Percentiles rank a stretch among this genome's conserved stretches.
These are phyloP conservation scores for Antheraea pernyi DNA, from an alignment of 1,140 invertebrate genomes.

Conservation along the genomic window DNA sequence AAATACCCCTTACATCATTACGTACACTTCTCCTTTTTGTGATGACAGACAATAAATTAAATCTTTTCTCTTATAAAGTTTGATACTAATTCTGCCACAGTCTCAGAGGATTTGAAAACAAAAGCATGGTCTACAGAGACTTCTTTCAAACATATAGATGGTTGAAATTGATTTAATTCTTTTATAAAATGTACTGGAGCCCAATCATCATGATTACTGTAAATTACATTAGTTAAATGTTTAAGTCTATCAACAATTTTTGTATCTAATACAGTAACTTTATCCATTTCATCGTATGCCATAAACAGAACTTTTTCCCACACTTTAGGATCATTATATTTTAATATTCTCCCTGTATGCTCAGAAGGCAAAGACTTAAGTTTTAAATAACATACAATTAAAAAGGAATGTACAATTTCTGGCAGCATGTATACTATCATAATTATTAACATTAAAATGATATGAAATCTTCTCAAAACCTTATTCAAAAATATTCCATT, in stretches of 20 bases:
- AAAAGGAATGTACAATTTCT: slow-evolving; percentile 27
- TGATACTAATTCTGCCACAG: slow-evolving; percentile 50
- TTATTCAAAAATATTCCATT: slow-evolving; percentile 59
- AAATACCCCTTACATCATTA: not conserved
- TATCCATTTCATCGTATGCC: slow-evolving; percentile 69
- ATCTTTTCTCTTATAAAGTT: slow-evolving; percentile 38
- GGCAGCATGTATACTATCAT: slow-evolving; percentile 46
- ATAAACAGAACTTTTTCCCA: slow-evolving; percentile 56
- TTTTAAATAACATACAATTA: slow-evolving; percentile 51
- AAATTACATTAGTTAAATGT: slow-evolving; percentile 54
- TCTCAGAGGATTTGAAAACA: slow-evolving; percentile 62
- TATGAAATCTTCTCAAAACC: slow-evolving; percentile 40
- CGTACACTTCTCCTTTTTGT: not conserved
- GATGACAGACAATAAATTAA: not conserved
- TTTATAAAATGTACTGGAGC: slow-evolving; percentile 53
- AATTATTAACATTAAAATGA: slow-evolving; percentile 41
- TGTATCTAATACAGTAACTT: slow-evolving; percentile 44
- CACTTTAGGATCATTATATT: slow-evolving; percentile 46
- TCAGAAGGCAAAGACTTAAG: slow-evolving; percentile 38
- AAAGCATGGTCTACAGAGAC: slow-evolving; percentile 56
- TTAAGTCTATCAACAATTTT: slow-evolving; percentile 48
- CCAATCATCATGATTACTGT: slow-evolving; percentile 54
- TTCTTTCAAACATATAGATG: slow-evolving; percentile 43
- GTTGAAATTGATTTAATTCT: slow-evolving; percentile 46
- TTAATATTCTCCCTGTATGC: slow-evolving; percentile 39